Evolutionary conservation across 2,888 invertebrate genomes (phyloP).

Genomic region (Diplolepis rosae): DNA sequence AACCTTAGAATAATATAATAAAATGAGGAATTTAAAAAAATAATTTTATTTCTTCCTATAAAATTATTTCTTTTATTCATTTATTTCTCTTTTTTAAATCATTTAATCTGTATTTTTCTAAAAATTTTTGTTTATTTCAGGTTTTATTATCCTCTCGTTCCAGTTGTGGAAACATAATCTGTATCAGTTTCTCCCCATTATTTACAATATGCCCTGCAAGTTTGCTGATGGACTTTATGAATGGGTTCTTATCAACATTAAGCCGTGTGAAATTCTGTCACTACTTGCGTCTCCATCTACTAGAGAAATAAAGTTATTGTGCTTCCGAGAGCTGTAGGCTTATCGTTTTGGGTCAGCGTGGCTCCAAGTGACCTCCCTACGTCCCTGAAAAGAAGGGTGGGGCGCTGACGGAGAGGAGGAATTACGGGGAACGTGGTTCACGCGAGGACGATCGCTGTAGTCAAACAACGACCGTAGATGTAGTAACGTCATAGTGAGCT

Average conservation of each 20-base stretch:
- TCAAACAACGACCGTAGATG: conserved; percentile 60
- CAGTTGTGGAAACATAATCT: background rate
- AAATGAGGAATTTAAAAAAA: conserved; percentile 15
- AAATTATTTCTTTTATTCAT: background rate
- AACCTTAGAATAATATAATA: background rate
- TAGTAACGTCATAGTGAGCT: conserved; percentile 36
- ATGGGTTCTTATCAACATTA: conserved; percentile 19
- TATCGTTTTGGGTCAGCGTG: conserved; percentile 10
- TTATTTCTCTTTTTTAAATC: background rate
- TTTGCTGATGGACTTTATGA: conserved; percentile 20
- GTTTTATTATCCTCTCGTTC: background rate
- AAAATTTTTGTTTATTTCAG: background rate
- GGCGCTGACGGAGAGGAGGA: conserved; percentile 19
- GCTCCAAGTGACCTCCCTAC: conserved; percentile 28
- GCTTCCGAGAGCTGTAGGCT: conserved; percentile 7
- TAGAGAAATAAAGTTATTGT: conserved; percentile 3
- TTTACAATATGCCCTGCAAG: background rate
- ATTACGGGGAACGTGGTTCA: conserved; percentile 61
- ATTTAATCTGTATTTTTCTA: background rate
- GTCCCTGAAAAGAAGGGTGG: conserved; percentile 16
- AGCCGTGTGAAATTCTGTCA: conserved; percentile 22
- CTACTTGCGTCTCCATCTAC: background rate
- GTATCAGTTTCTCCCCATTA: conserved; percentile 14
- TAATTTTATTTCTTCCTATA: background rate
- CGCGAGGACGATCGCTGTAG: conserved; percentile 66